phyloP scores from a whole-genome alignment of 2,888 invertebrate genomes.

The Nasonia oneida region DNA sequence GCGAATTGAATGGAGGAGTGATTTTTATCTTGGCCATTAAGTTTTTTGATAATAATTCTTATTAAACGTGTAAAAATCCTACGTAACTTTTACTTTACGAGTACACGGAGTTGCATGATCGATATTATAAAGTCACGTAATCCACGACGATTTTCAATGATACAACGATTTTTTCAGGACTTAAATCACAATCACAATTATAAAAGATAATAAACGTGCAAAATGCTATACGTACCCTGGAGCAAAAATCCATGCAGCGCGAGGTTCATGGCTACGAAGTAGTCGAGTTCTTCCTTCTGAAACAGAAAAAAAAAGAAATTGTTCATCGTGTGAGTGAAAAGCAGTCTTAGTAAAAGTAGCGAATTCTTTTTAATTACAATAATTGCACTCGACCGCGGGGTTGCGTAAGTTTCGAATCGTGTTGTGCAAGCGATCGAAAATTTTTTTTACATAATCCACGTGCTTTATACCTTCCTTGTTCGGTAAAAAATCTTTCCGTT shows the following conservation, averaged over 20 bases:
- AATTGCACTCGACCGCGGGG: background rate
- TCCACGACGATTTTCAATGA: background rate
- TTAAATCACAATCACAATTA: background rate
- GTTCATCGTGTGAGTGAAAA: slow-evolving; percentile 29
- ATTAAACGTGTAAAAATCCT: background rate
- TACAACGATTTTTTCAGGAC: background rate
- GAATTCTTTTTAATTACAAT: slow-evolving; percentile 49
- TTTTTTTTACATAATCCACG: slow-evolving; percentile 31
- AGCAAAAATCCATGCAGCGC: slow-evolving; percentile 78
- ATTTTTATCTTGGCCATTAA: background rate
- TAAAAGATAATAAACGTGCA: background rate
- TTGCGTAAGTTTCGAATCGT: slow-evolving; percentile 17
- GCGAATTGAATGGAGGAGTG: too few species aligned
- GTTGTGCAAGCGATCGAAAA: slow-evolving; percentile 33
- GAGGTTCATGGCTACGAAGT: slow-evolving; percentile 78
- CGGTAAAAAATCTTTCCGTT: slow-evolving; percentile 6
- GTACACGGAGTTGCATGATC: background rate
- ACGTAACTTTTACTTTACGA: background rate
- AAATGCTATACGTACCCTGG: slow-evolving; percentile 71
- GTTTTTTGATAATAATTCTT: background rate
- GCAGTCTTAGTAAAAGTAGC: slow-evolving; percentile 11
- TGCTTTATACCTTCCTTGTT: background rate
- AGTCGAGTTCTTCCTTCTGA: slow-evolving; percentile 71
- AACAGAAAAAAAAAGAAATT: slow-evolving; percentile 61
- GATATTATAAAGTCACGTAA: background rate